These are phyloP conservation scores for Cyphomyrus discorhynchus DNA, from an alignment of 2,113 vertebrate species.

Conservation along the genomic window DNA sequence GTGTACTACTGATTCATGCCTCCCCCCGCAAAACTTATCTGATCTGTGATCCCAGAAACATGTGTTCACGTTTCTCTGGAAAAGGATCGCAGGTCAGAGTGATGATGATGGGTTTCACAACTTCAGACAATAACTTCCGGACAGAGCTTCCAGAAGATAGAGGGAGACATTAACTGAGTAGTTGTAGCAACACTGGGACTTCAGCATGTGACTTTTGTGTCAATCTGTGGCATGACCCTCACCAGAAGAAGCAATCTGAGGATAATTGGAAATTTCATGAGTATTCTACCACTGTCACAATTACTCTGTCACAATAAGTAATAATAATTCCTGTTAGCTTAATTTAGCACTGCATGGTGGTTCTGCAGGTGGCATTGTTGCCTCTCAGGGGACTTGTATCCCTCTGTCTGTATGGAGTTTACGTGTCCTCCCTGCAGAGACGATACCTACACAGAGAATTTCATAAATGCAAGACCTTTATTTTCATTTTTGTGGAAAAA, in stretches of 20 bases:
- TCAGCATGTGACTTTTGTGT: background rate
- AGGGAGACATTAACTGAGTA: background rate
- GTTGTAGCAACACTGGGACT: background rate
- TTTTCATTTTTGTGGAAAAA: background rate
- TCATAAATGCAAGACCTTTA: too few relatives aligned
- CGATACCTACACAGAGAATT: too few relatives aligned
- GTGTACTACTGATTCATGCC: background rate
- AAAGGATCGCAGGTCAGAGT: background rate
- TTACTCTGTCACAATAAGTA: background rate
- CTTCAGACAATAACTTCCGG: background rate
- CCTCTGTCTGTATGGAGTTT: background rate
- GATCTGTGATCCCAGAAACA: conserved; percentile 16
- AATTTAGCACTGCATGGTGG: background rate
- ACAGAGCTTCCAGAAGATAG: background rate
- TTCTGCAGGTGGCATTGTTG: background rate
- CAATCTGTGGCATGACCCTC: background rate
- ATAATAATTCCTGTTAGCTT: background rate
- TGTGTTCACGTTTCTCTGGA: background rate
- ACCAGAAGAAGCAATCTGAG: background rate
- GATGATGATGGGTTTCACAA: background rate
- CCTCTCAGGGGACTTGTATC: background rate
- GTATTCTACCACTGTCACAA: background rate
- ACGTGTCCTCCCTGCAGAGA: background rate
- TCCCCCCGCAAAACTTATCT: background rate
- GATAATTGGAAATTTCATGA: background rate